Evolutionary conservation across 2,797 vertebrate species (phyloP).

Genomic region (Florisuga fusca): DNA sequence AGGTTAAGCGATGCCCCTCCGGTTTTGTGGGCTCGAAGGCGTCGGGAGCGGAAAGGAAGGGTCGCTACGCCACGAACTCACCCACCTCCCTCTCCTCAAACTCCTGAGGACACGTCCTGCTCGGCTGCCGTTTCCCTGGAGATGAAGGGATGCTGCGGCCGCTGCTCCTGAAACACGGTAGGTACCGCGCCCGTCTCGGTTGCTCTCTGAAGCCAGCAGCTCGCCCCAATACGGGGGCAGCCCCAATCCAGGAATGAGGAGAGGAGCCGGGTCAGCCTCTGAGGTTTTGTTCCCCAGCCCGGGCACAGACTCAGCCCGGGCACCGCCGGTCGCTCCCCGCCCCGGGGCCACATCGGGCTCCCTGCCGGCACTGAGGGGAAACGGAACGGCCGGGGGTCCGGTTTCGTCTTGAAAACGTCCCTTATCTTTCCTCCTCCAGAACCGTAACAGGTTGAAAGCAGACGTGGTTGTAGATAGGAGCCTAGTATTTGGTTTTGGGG

Average conservation of each 20-base stretch:
- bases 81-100: neutral
- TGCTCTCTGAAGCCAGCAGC: accelerated
- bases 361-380: neutral
- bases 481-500: too few relatives aligned
- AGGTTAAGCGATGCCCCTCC: accelerated
- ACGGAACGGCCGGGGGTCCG: too few relatives aligned
- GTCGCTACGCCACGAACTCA: accelerated
- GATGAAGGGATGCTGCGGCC: neutral
- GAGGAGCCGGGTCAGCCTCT: accelerated
- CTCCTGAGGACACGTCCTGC: neutral
- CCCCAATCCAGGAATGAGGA: neutral
- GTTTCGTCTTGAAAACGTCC: accelerated
- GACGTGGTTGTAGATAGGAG: neutral
- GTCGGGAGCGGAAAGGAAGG: too few relatives aligned
- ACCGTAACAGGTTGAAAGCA: neutral
- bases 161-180: neutral
- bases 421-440: neutral
- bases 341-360: too few relatives aligned
- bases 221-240: neutral
- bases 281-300: neutral
- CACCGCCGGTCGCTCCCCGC: too few relatives aligned
- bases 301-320: neutral
- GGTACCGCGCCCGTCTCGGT: neutral
- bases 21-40: neutral
- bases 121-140: neutral